These are phyloP conservation scores for Sitobion miscanthi DNA, from an alignment of 1,140 invertebrate genomes.

Conservation along the genomic window DNA sequence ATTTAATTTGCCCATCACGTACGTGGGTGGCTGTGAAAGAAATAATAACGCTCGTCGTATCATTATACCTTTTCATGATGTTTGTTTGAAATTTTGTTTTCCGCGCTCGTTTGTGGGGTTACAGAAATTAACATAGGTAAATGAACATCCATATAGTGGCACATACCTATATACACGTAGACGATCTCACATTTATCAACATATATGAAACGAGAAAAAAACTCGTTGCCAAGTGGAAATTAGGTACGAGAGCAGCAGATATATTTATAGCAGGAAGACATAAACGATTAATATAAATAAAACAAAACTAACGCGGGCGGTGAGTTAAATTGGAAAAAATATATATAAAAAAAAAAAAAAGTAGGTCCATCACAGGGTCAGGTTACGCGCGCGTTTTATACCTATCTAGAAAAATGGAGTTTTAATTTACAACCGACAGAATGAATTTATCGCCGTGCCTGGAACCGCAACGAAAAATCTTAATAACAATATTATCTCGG, in stretches of 20 bases:
- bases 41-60: not conserved
- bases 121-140: slow-evolving; percentile 56
- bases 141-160: not conserved
- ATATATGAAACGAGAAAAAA: not conserved
- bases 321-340: slow-evolving; percentile 47
- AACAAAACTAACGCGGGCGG: slow-evolving; percentile 45
- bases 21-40: not conserved
- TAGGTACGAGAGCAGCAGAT: not conserved
- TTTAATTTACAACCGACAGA: slow-evolving; percentile 56
- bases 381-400: not conserved
- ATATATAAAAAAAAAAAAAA: slow-evolving; percentile 37
- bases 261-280: slow-evolving; percentile 22
- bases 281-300: slow-evolving; percentile 54
- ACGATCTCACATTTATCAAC: slow-evolving; percentile 52
- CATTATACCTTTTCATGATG: not conserved
- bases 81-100: slow-evolving; percentile 37
- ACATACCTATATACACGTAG: not conserved
- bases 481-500: slow-evolving; percentile 50
- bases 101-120: slow-evolving; percentile 47
- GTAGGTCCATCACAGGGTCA: slow-evolving; percentile 21
- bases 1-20: not conserved
- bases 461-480: slow-evolving; percentile 52
- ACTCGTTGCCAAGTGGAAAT: slow-evolving; percentile 31
- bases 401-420: slow-evolving; percentile 52
- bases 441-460: slow-evolving; percentile 50